These are phyloP conservation scores for Myotis brandtii DNA, from an alignment of 2,113 vertebrate genomes.

Conservation along the genomic window DNA sequence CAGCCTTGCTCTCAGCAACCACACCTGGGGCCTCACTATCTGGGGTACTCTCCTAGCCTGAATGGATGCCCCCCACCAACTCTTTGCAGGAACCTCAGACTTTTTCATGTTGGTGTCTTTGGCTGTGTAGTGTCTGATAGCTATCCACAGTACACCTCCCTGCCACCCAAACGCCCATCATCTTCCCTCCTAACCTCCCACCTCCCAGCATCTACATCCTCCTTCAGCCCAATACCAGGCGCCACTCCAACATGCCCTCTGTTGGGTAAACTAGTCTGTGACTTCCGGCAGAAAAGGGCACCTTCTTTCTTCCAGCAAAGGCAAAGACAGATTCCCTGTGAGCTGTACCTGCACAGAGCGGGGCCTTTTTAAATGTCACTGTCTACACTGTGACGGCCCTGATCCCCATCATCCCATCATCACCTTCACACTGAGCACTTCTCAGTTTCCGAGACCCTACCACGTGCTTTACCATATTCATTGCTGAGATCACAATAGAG, in stretches of 20 bases:
- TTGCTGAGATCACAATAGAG: neutral
- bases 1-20: conserved; percentile 68
- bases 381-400: neutral
- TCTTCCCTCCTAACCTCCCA: too few species aligned
- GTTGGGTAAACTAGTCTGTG: neutral
- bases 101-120: too few species aligned
- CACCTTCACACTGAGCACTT: neutral
- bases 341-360: neutral
- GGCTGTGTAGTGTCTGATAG: neutral
- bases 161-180: neutral
- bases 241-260: neutral
- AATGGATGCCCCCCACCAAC: neutral
- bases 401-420: neutral
- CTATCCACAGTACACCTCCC: too few species aligned
- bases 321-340: neutral
- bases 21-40: neutral
- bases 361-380: neutral
- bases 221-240: neutral
- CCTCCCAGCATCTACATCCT: neutral
- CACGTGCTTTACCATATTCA: neutral
- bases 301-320: neutral
- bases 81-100: neutral
- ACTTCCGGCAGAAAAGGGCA: neutral
- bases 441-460: neutral
- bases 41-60: neutral